Base-by-base conservation (phyloP, 2,888 invertebrate genomes). In the Spilosoma lubricipeda region DNA sequence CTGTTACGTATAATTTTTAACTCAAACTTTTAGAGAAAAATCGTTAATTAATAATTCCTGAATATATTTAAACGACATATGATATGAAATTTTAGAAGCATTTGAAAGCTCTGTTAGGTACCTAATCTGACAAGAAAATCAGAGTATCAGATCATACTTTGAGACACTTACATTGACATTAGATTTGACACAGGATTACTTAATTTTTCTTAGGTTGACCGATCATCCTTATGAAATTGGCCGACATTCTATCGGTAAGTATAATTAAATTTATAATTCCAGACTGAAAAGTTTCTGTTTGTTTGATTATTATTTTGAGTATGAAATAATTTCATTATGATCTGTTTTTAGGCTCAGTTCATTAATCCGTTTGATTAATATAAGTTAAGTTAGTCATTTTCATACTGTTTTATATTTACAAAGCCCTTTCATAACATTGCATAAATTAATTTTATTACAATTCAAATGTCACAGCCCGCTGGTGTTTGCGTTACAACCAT, bases 401-500 rank as follows among this genome's bases (percentile, higher is more conserved):
- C 59, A 27, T 59, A 59, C 0, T 39, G 45, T 52, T 30, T 56
- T 23, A 30, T 36, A 13, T 20, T 48, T 67, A 73, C 72, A 59
- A 52, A 39, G 18, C 36, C 45, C 20, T 48, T 64, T 69, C 67
- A 48, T 7, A 23, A 30, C 59, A 30, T 70, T 63, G 39, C 63
- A 36, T 59, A n/a, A 76, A 83, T 74, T 67, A 56, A 70, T 67
- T 39, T 70, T 67, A 70, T 65, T 69, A 67, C 70, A 80, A 77
- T 67, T 64, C 75, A 82, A 80, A 79, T 73, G 82, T 77, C 81
- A 82, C 82, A 80, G 79, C 67, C 75, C 70, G 73, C 72, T 76
- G 73, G 71, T 82, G 83, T 88, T 86, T 87, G 80, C 77, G 70
- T 78, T 77, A 66, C 71, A 67, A 76, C 83, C 88, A 87, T 87